These are phyloP conservation scores for Xyrauchen texanus DNA, from an alignment of 2,113 vertebrate genomes.

Conservation along the genomic window DNA sequence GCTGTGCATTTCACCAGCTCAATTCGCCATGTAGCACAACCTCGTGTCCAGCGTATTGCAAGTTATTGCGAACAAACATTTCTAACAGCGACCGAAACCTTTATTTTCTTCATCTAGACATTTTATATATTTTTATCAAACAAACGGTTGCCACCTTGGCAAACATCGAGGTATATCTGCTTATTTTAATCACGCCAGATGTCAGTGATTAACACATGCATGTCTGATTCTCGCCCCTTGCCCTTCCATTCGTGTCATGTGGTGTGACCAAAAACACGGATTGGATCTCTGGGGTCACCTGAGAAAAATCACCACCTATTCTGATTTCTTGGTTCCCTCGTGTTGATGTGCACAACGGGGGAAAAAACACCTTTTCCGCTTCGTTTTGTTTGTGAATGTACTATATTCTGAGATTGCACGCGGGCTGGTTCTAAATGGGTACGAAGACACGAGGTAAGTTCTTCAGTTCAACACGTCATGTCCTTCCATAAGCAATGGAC, in stretches of 20 bases:
- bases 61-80: too few relatives aligned
- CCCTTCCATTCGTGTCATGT: conserved; percentile 65
- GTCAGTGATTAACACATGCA: not conserved
- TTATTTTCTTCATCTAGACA: not conserved
- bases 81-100: not conserved
- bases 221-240: not conserved
- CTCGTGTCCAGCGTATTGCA: not conserved
- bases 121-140: not conserved
- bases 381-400: too few relatives aligned
- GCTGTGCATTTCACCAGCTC: not conserved
- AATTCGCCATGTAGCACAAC: not conserved
- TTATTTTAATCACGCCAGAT: not conserved
- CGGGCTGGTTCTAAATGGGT: not conserved
- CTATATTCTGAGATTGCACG: not conserved
- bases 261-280: conserved; percentile 75
- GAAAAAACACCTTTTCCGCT: not conserved
- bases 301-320: conserved; percentile 50
- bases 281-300: conserved; percentile 76
- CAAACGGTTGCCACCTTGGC: not conserved
- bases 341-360: not conserved
- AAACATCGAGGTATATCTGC: too few relatives aligned
- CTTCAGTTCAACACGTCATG: not conserved
- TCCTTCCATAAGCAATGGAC: not conserved
- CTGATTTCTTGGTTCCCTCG: not conserved
- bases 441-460: conserved; percentile 3